Evolutionary conservation across 2,797 vertebrate genomes (phyloP), one percentile per base, ranked within the genome.

Genomic region (Leptodactylus fallax): DNA sequence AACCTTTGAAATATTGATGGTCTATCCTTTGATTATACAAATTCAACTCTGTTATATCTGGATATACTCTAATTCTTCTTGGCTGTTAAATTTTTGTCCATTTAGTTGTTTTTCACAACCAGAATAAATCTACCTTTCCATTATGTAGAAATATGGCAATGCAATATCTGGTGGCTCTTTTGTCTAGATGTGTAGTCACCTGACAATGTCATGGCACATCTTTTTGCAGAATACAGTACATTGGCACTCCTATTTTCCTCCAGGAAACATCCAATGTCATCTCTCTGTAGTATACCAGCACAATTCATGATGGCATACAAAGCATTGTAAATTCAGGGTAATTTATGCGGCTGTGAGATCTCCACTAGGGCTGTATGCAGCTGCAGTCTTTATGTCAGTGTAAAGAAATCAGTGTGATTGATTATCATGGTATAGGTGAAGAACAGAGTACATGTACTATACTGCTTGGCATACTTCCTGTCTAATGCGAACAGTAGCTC

Each of bases 401-500:
- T 77, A 83, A 77, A 56, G 56, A 76, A 81, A 80, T 83, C 23
- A 87, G 13, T 53, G 86, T 36, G 86, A 80, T 80, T 69, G 49
- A 82, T 83, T 7, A 58, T 21, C 63, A 53, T 83, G 23, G 13
- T 47, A 71, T 49, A 82, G 71, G 56, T 76, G 21, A 49, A 49
- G 82, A 17, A 60, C 23, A 51, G 56, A 83, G 60, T 83, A 55
- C 80, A 83, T 6, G 1, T 25, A 1, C 55, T 60, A 81, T 76
- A 83, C 27, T 56, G 56, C 16, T 17, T 27, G 3, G 36, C 71
- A 61, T 63, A 49, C 27, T 55, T 83, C 56, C 3, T 19, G n/a
- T 83, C 65, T 51, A 9, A 65, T 51, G 80, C 65, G 51, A 49
- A 81, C 45, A 63, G 47, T 13, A 6, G 53, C 27, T 21, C 23